A percentile compares a stretch with the other conserved stretches of the same genome.
Evolutionary conservation across 2,797 vertebrate genomes (phyloP).

Genomic region (Falco biarmicus): DNA sequence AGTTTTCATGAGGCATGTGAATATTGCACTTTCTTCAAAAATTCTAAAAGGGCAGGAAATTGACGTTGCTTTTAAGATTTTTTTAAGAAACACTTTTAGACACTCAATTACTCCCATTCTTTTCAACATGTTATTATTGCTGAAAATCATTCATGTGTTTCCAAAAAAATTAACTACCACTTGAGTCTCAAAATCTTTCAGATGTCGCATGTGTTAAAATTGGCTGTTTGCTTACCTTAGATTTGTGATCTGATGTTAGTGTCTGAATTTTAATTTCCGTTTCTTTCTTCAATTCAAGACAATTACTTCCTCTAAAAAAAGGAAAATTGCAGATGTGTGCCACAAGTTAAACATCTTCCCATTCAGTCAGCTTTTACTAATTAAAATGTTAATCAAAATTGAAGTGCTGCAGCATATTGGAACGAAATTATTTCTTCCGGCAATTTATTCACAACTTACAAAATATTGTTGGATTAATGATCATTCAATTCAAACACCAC

Average conservation of each 20-base stretch:
- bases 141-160: slow-evolving; percentile 44
- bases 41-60: slow-evolving; percentile 49
- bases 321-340: slow-evolving; percentile 62
- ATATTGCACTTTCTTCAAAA: neutral
- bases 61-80: neutral
- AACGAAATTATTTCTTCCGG: slow-evolving; percentile 60
- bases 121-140: slow-evolving; percentile 12
- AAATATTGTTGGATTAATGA: slow-evolving; percentile 64
- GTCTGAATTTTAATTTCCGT: slow-evolving; percentile 95
- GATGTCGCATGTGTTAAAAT: slow-evolving; percentile 12
- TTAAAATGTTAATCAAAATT: slow-evolving; percentile 69
- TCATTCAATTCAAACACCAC: slow-evolving; percentile 65
- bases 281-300: slow-evolving; percentile 97
- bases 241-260: slow-evolving; percentile 91
- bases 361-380: slow-evolving; percentile 56
- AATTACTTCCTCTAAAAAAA: slow-evolving; percentile 92
- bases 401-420: slow-evolving; percentile 30
- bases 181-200: slow-evolving; percentile 11
- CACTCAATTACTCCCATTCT: slow-evolving; percentile 48
- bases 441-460: slow-evolving; percentile 68
- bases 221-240: slow-evolving; percentile 87
- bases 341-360: slow-evolving; percentile 70
- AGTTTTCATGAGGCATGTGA: neutral
- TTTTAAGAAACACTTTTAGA: slow-evolving; percentile 51
- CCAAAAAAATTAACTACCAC: slow-evolving; percentile 46